phyloP scores from a whole-genome alignment of 1,140 invertebrate species.

The Danaus plexippus region DNA sequence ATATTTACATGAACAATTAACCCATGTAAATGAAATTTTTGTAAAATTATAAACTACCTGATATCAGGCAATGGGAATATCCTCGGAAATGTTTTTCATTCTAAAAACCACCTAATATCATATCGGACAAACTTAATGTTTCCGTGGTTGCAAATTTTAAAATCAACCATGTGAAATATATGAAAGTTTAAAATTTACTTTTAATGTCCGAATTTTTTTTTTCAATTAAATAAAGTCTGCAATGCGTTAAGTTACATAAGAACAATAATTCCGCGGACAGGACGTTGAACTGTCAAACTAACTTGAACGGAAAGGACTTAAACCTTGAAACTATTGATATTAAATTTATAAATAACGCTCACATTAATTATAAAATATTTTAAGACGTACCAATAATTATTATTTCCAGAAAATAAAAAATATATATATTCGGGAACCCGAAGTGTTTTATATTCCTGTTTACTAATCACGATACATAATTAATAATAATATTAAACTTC shows the following conservation, averaged over 20 bases:
- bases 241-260: slow-evolving; percentile 24
- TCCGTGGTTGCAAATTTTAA: too few species aligned
- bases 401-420: background rate
- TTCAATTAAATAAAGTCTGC: slow-evolving; percentile 13
- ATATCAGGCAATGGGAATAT: too few species aligned
- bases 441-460: background rate
- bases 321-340: background rate
- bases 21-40: too few species aligned
- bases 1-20: too few species aligned
- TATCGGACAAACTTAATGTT: too few species aligned
- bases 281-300: slow-evolving; percentile 2
- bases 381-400: slow-evolving; percentile 3
- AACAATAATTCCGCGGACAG: background rate
- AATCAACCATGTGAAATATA: too few species aligned
- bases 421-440: background rate
- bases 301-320: background rate
- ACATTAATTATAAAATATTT: background rate
- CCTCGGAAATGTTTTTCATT: too few species aligned
- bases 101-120: too few species aligned
- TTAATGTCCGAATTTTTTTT: background rate
- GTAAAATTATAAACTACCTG: too few species aligned
- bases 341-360: background rate
- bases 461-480: background rate
- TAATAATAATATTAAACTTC: background rate
- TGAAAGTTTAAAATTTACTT: background rate